Percentiles rank a stretch among this genome's conserved stretches.
Evolutionary conservation across 2,113 vertebrate species (phyloP).

Genomic region (Galeopterus variegatus): DNA sequence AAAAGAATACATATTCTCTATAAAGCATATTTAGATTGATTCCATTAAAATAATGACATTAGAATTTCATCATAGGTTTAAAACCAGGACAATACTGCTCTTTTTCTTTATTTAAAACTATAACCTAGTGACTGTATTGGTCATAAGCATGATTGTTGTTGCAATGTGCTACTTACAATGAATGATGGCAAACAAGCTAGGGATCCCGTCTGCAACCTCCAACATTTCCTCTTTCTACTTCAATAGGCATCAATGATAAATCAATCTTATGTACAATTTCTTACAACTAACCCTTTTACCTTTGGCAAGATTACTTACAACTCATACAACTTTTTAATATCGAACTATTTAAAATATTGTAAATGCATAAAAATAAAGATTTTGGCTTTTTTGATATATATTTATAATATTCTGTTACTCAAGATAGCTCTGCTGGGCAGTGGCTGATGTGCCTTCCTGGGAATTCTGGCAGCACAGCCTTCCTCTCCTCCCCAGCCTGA

Average conservation of each 20-base stretch:
- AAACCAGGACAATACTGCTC: conserved; percentile 90
- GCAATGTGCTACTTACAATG: conserved; percentile 90
- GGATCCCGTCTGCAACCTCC: conserved; percentile 80
- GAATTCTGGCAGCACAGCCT: conserved; percentile 74
- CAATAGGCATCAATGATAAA: conserved; percentile 91
- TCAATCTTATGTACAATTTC: conserved; percentile 94
- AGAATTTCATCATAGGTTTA: conserved; percentile 85
- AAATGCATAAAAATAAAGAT: conserved; percentile 99
- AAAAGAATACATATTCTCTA: conserved; percentile 87
- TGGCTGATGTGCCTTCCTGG: conserved; percentile 66
- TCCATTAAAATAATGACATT: conserved; percentile 85
- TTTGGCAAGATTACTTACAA: conserved; percentile 99
- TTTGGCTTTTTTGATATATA: conserved; percentile 96
- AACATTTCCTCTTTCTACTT: conserved; percentile 84
- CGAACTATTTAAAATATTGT: conserved; percentile 99
- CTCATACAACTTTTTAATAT: conserved; percentile 95
- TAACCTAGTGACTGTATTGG: conserved; percentile 86
- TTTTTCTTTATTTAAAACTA: conserved; percentile 87
- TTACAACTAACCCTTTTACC: conserved; percentile 95
- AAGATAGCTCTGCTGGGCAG: conserved; percentile 87
- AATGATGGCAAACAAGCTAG: conserved; percentile 86
- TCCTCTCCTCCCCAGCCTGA: conserved; percentile 40
- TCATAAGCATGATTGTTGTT: conserved; percentile 88
- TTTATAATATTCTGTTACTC: conserved; percentile 90
- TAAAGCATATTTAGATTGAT: conserved; percentile 84